Evolutionary conservation across 2,797 vertebrate genomes (phyloP).

Genomic region (Phalanger gymnotis): DNA sequence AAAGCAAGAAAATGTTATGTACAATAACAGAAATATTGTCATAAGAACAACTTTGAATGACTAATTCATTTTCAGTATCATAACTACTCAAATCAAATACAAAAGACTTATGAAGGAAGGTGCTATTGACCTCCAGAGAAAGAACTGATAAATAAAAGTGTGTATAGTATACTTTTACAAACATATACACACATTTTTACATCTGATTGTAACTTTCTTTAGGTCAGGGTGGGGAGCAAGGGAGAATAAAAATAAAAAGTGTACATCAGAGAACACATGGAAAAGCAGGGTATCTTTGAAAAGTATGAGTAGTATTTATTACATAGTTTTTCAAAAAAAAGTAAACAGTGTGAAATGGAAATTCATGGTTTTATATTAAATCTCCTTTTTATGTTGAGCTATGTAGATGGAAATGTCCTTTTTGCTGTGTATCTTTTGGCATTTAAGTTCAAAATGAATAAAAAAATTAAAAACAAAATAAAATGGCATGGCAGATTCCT

Average conservation of each 20-base stretch:
- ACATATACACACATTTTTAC: not conserved
- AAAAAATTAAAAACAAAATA: not conserved
- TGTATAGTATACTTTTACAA: not conserved
- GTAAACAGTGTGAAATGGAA: not conserved
- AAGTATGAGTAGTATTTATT: not conserved
- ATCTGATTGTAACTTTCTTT: not conserved
- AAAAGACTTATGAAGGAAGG: not conserved
- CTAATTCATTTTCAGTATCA: not conserved
- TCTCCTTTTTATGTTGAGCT: not conserved
- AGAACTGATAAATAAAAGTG: too few relatives aligned
- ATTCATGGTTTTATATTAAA: not conserved
- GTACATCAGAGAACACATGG: not conserved
- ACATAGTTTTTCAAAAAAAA: not conserved
- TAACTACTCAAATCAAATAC: not conserved
- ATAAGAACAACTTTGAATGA: not conserved
- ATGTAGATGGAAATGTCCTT: accelerated
- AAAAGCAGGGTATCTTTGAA: not conserved
- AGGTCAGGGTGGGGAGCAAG: not conserved
- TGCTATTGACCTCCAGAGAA: too few relatives aligned
- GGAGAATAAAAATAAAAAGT: not conserved
- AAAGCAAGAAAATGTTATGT: not conserved
- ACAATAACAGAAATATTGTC: not conserved
- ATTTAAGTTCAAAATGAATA: not conserved
- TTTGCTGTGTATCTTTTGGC: not conserved
- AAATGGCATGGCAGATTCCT: not conserved